Evolutionary conservation across 1,140 invertebrate genomes (phyloP), one percentile per base, ranked within the genome.

Genomic region (Drosophila orosa): DNA sequence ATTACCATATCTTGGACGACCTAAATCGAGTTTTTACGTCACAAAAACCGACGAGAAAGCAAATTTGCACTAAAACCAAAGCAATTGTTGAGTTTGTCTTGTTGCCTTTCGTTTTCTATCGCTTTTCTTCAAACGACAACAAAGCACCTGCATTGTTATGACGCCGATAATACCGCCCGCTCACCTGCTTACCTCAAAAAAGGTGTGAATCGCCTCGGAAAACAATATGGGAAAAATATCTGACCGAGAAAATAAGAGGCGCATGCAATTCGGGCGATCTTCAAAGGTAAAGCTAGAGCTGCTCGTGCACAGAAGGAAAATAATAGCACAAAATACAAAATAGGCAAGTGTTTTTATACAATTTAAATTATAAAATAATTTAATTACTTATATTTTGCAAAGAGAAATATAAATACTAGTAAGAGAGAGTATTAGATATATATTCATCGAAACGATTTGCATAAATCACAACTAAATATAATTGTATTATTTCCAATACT

Each of bases 141-240:
- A 85, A 85, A 22, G 78, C 50, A 17, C 10, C n/a, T 48, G 68
- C 65, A 85, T 87, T 85, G 82, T 83, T 9, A 48, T 1, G n/a
- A 17, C 22, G 19, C 15, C 22, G 24, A 37, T 40, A 50, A 22
- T 24, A 13, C 57, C 40, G 5, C 13, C 17, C 3, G 24, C 3
- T 39, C 54, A 12, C 62, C n/a, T 33, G 27, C 15, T 19, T 1
- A 19, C 66, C 66, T 33, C 27, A 71, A 48, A 72, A 71, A 48
- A 72, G 33, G 66, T 72, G 68, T 47, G 66, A 72, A 69, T 37
- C 27, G 29, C 10, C 10, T 31, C 13, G 17, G 25, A 54, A 65
- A 66, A 68, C 65, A 66, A 52, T n/a, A 13, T 25, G 45, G 19
- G 6, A 25, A 47, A 55, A 45, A 47, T 27, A 37, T 35, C 8